Evolutionary conservation across 2,888 invertebrate genomes (phyloP), one percentile per base, ranked within the genome.

Genomic region (Cryptocephalus primarius): DNA sequence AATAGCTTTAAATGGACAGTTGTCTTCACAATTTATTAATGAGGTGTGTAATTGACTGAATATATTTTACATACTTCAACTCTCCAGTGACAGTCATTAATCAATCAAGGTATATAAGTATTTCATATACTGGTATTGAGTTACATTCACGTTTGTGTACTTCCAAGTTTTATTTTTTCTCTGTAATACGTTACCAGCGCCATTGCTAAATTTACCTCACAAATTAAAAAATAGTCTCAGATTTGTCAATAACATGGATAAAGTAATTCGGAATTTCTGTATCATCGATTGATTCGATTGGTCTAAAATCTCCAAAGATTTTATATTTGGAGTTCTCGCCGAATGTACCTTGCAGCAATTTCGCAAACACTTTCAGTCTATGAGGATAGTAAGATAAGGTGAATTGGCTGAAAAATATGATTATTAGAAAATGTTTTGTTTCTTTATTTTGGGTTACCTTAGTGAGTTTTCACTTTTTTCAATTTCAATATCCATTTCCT

Each of bases 371-470:
- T 40, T 78, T 73, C 57, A 91, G 67, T 52, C 79, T 79, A 67
- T 92, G 90, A 0, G 91, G 92, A 72, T 88, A 90, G 71, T 91
- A 92, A 32, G 89, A 90, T 32, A 92, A 72, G 1, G 91, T 80
- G 69, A 92, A 92, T 60, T 88, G 84, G 60, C 85, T 88, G 69
- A 39, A 71, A 71, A 11, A 22, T 6, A 22, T 22, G 6, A 22
- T 22, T 6, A 22, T 22, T n/a, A n/a, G 6, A 4, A 22, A 22
- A 4, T 22, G 6, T 22, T 22, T 22, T 22, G 6, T 22, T 4
- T 22, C 22, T 22, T 22, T 4, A 22, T 22, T n/a, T 12, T 11
- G 11, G 38, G 31, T 45, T 55, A 65, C 66, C 63, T 66, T 38
- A 63, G 55, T 33, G 49, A 46, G 10, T 62, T 60, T 33, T 57